phyloP scores from a whole-genome alignment of 2,888 invertebrate genomes.

The Eugnorisma glareosa region DNA sequence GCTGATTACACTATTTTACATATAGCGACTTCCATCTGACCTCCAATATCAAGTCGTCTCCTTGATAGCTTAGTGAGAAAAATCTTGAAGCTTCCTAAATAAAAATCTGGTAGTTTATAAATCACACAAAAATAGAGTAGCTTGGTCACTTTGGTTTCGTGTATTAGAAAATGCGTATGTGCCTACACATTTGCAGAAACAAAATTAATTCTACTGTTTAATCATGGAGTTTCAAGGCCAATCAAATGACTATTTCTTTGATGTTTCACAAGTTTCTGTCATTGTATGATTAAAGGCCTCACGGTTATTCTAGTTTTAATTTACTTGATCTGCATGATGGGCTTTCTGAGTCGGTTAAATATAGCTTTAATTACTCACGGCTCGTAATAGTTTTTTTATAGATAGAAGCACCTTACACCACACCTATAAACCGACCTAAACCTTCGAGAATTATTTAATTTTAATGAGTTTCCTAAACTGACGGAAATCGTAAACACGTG shows the following conservation, averaged over 20 bases:
- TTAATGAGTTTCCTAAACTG: slow-evolving; percentile 56
- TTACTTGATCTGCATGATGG: slow-evolving; percentile 10
- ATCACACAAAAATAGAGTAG: slow-evolving; percentile 14
- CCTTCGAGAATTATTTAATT: slow-evolving; percentile 60
- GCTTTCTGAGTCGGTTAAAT: slow-evolving; percentile 19
- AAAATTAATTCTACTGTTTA: slow-evolving; percentile 34
- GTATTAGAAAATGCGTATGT: slow-evolving; percentile 8
- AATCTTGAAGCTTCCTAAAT: not conserved
- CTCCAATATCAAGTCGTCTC: not conserved
- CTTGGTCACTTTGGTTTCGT: not conserved
- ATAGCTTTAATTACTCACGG: slow-evolving; percentile 39
- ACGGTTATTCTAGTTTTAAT: slow-evolving; percentile 5
- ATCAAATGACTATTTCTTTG: slow-evolving; percentile 34
- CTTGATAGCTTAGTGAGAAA: not conserved
- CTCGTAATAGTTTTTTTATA: slow-evolving; percentile 11
- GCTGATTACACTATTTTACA: not conserved
- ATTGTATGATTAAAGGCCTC: slow-evolving; percentile 34
- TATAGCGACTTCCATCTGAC: not conserved
- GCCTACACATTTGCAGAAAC: slow-evolving; percentile 1
- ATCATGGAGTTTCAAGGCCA: slow-evolving; percentile 33
- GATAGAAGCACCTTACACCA: slow-evolving; percentile 9
- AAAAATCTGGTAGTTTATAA: not conserved
- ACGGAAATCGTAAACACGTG: slow-evolving; percentile 58
- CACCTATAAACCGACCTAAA: slow-evolving; percentile 51
- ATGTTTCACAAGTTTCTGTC: slow-evolving; percentile 34